Evolutionary conservation across 2,888 invertebrate species (phyloP).

Genomic region (Plagodis dolabraria): DNA sequence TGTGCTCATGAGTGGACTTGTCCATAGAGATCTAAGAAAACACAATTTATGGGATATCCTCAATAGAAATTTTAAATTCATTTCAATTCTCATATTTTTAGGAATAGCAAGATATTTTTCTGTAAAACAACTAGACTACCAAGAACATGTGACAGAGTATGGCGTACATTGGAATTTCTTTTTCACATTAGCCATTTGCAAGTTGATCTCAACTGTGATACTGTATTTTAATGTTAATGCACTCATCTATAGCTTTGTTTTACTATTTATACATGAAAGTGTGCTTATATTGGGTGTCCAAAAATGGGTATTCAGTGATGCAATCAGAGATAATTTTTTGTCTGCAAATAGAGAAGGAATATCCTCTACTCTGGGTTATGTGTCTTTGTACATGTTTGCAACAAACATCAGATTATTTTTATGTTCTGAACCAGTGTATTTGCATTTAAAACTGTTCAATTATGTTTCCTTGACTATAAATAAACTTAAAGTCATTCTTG

Average conservation of each 20-base stretch:
- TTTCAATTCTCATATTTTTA: constrained; percentile 75
- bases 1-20: constrained; percentile 91
- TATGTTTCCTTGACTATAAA: constrained; percentile 9
- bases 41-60: constrained; percentile 57
- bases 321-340: constrained; percentile 85
- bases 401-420: constrained; percentile 83
- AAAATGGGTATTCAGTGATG: constrained; percentile 88
- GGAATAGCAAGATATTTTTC: constrained; percentile 87
- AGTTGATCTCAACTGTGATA: constrained; percentile 88
- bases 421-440: constrained; percentile 17
- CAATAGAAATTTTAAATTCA: constrained; percentile 64
- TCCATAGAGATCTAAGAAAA: constrained; percentile 77
- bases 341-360: constrained; percentile 97
- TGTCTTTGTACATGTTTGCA: constrained; percentile 92
- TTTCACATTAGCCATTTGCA: constrained; percentile 94
- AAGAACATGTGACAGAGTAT: constrained; percentile 96
- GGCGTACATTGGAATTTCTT: constrained; percentile 99
- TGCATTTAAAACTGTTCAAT: constrained; percentile 9
- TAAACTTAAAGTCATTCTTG: constrained; percentile 18
- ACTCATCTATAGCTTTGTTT: constrained; percentile 81
- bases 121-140: constrained; percentile 89
- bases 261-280: constrained; percentile 87
- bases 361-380: constrained; percentile 92
- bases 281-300: constrained; percentile 86
- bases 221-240: constrained; percentile 82